Evolutionary conservation across 2,888 invertebrate genomes (phyloP).

Genomic region (Anoplius nigerrimus): DNA sequence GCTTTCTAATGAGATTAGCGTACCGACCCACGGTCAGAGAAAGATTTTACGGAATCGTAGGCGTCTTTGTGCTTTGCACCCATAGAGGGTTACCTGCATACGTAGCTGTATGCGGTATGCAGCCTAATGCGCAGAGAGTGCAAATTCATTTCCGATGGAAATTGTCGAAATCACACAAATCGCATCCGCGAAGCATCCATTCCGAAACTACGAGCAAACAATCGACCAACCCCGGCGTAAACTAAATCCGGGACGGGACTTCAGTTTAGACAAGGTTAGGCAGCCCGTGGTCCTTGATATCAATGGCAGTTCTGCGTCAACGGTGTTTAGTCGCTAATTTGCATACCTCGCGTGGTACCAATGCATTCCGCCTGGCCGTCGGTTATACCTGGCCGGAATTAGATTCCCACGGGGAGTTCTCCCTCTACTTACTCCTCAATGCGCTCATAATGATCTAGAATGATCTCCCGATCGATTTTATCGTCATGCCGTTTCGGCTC

Average conservation of each 20-base stretch:
- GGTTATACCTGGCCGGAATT: slow-evolving; percentile 35
- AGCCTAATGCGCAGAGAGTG: too few species aligned
- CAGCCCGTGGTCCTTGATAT: slow-evolving; percentile 37
- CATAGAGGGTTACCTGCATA: too few species aligned
- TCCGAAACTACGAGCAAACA: slow-evolving; percentile 21
- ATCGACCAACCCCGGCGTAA: slow-evolving; percentile 23
- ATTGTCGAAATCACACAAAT: slow-evolving; percentile 29
- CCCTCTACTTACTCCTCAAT: neutral
- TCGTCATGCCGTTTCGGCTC: too few species aligned
- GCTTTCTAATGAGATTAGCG: too few species aligned
- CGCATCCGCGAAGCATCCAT: slow-evolving; percentile 30
- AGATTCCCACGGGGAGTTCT: slow-evolving; percentile 22
- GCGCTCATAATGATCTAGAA: slow-evolving; percentile 12
- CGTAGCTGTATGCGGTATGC: too few species aligned
- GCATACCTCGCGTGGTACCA: slow-evolving; percentile 46
- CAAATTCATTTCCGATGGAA: too few species aligned
- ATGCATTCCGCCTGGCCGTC: slow-evolving; percentile 40
- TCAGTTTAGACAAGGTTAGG: slow-evolving; percentile 36
- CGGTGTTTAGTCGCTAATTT: slow-evolving; percentile 55
- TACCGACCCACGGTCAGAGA: too few species aligned
- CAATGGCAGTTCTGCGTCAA: slow-evolving; percentile 46
- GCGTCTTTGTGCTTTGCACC: too few species aligned
- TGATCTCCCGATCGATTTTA: neutral
- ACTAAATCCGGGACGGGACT: slow-evolving; percentile 36
- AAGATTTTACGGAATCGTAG: too few species aligned